Conservation (phyloP, 2,113 vertebrate species). For the Megaptera novaeangliae region DNA sequence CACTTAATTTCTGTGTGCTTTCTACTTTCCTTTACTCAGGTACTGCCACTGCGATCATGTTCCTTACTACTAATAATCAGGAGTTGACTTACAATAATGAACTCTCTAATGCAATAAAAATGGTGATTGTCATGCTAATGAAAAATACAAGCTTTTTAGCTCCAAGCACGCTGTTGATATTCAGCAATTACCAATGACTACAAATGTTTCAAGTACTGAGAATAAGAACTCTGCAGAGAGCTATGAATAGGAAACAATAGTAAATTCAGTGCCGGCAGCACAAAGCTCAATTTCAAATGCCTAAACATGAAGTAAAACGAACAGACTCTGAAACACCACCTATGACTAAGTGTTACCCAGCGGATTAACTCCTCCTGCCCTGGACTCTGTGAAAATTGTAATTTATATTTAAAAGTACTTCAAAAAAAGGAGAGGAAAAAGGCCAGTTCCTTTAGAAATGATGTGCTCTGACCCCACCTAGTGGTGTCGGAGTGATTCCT, state of each 20-base stretch:
- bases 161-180: neutral
- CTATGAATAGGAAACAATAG: neutral
- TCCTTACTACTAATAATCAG: neutral
- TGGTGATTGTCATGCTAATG: neutral
- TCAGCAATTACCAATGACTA: conserved; percentile 34
- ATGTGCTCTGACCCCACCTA: conserved; percentile 55
- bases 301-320: neutral
- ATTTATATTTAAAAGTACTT: neutral
- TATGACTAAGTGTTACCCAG: neutral
- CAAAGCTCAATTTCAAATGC: conserved; percentile 12
- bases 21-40: neutral
- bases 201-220: conserved; percentile 30
- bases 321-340: neutral
- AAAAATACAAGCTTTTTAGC: conserved; percentile 8
- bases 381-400: neutral
- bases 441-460: neutral
- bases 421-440: neutral
- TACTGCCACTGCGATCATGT: neutral
- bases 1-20: neutral
- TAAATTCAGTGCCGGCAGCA: neutral
- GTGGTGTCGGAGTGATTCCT: conserved; percentile 1
- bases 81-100: conserved; percentile 12
- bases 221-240: conserved; percentile 15
- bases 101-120: conserved; percentile 18
- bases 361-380: neutral